phyloP scores from a whole-genome alignment of 2,113 vertebrate genomes.

The Aptenodytes forsteri region DNA sequence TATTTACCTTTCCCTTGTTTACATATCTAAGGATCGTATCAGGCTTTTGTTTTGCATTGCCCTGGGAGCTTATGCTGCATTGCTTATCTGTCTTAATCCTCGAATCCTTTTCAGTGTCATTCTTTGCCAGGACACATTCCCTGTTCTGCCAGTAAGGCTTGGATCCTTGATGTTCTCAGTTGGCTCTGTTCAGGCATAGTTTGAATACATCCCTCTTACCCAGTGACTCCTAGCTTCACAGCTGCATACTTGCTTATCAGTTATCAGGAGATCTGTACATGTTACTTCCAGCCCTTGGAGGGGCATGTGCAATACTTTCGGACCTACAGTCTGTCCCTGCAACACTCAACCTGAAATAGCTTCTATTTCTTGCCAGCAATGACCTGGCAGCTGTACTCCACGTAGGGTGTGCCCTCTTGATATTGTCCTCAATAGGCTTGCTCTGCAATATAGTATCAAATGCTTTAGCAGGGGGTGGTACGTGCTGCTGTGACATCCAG shows the following conservation, averaged over 20 bases:
- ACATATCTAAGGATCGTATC: background rate
- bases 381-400: background rate
- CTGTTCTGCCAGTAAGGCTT: background rate
- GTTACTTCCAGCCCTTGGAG: background rate
- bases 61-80: background rate
- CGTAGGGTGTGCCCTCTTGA: background rate
- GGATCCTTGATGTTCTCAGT: background rate
- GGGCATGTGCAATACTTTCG: accelerated
- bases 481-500: background rate
- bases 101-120: background rate
- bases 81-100: background rate
- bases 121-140: background rate
- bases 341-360: background rate
- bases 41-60: background rate
- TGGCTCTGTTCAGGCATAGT: background rate
- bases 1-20: background rate
- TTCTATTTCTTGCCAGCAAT: background rate
- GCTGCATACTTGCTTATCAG: background rate
- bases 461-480: background rate
- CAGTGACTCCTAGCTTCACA: background rate
- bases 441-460: background rate
- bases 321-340: background rate
- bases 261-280: background rate
- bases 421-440: background rate
- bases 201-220: background rate